Conservation (phyloP, 2,888 invertebrate genomes). For the Pandemis corylana region DNA sequence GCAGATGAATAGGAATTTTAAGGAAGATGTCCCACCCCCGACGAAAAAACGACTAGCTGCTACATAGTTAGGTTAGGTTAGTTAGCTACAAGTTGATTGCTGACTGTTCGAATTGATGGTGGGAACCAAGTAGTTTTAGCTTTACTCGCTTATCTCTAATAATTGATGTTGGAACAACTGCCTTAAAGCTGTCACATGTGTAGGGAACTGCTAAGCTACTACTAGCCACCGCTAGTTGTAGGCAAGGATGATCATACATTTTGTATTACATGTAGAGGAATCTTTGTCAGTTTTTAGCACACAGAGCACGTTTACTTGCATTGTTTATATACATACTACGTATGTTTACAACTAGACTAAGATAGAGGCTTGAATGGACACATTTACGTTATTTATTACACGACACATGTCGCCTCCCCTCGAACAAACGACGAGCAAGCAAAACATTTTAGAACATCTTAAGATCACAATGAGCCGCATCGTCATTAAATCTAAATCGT, state of each 20-base stretch:
- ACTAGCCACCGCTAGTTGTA: no score
- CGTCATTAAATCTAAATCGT: conserved; percentile 14
- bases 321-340: not conserved
- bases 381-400: not conserved
- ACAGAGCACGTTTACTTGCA: not conserved
- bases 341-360: not conserved
- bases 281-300: not conserved
- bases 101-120: no score
- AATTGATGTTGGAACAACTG: no score
- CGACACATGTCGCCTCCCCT: not conserved
- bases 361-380: not conserved
- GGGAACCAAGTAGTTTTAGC: no score
- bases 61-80: no score
- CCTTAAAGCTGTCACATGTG: no score
- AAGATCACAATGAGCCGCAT: conserved; percentile 8
- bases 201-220: no score
- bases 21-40: no score
- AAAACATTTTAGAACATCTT: conserved; percentile 12
- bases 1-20: no score
- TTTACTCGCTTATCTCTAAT: no score
- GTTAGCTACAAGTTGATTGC: no score
- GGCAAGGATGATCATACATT: not conserved
- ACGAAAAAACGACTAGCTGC: no score
- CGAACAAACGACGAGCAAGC: conserved; percentile 3
- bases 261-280: not conserved